phyloP scores from a whole-genome alignment of 37 sponge, comb jelly and placozoan species.

The Beroe ovata region DNA sequence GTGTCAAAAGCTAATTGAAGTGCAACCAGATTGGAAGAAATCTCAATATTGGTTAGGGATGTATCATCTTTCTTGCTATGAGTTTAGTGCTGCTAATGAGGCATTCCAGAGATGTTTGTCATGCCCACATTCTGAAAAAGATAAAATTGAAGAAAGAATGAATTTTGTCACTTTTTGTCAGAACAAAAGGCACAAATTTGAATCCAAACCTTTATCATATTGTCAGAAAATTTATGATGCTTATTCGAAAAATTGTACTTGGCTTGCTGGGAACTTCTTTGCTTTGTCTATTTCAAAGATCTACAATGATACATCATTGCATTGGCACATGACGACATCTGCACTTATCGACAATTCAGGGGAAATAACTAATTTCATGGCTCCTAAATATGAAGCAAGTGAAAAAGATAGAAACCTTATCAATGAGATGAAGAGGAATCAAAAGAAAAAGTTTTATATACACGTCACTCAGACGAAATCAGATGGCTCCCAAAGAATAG shows the following conservation, averaged over 20 bases:
- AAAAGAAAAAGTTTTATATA: slow-evolving; percentile 29
- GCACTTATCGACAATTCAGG: slow-evolving; percentile 21
- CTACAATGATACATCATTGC: not conserved
- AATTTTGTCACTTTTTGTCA: slow-evolving; percentile 16
- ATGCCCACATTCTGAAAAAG: slow-evolving; percentile 24
- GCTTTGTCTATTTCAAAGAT: slow-evolving; percentile 31
- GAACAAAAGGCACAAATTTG: not conserved
- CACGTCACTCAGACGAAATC: slow-evolving; percentile 8
- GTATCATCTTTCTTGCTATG: slow-evolving; percentile 1
- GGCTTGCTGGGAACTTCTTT: slow-evolving; percentile 40
- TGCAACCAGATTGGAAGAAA: slow-evolving; percentile 8
- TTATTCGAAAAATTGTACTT: not conserved
- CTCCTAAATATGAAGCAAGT: slow-evolving; percentile 60
- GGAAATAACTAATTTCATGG: slow-evolving; percentile 48
- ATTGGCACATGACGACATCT: slow-evolving; percentile 47
- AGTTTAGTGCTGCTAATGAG: not conserved
- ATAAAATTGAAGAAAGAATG: not conserved
- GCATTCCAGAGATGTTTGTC: not conserved
- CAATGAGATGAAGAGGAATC: slow-evolving; percentile 40
- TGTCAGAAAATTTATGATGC: slow-evolving; percentile 1
- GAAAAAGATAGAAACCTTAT: slow-evolving; percentile 50
- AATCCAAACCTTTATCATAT: not conserved
- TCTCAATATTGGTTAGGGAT: slow-evolving; percentile 31
- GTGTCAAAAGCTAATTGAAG: not conserved
- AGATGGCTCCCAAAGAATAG: slow-evolving; percentile 13